These are phyloP conservation scores for Myopa tessellatipennis DNA, from an alignment of 2,888 invertebrate species.

Conservation along the genomic window DNA sequence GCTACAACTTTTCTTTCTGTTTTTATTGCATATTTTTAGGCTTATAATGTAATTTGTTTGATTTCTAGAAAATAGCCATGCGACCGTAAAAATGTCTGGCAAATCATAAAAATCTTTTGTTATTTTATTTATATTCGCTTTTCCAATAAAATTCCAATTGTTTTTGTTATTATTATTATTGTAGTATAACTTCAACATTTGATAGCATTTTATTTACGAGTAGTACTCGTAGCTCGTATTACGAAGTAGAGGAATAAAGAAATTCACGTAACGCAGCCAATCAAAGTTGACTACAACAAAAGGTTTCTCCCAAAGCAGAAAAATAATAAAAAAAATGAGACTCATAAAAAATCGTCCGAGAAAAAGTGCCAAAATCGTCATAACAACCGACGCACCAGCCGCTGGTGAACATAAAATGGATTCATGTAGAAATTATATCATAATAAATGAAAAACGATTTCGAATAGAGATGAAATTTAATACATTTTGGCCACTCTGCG, in stretches of 20 bases:
- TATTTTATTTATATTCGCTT: background rate
- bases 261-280: too few species aligned
- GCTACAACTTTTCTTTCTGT: constrained; percentile 18
- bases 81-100: constrained; percentile 28
- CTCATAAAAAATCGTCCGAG: background rate
- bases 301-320: constrained; percentile 4
- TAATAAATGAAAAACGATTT: background rate
- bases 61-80: constrained; percentile 33
- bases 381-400: constrained; percentile 38
- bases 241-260: too few species aligned
- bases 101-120: constrained; percentile 37
- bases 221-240: too few species aligned
- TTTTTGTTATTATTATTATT: too few species aligned
- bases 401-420: constrained; percentile 42
- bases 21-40: constrained; percentile 60
- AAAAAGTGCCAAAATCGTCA: constrained; percentile 32
- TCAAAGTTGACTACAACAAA: constrained; percentile 37
- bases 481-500: background rate
- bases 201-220: too few species aligned
- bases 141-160: too few species aligned
- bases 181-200: constrained; percentile 39
- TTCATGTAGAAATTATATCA: constrained; percentile 41
- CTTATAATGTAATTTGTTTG: constrained; percentile 42
- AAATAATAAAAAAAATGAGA: constrained; percentile 10
- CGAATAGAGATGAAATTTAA: constrained; percentile 10